A percentile compares a stretch with the other conserved stretches of the same genome.
Evolutionary conservation across 2,888 invertebrate species (phyloP).

Genomic region (Crossocerus cetratus): DNA sequence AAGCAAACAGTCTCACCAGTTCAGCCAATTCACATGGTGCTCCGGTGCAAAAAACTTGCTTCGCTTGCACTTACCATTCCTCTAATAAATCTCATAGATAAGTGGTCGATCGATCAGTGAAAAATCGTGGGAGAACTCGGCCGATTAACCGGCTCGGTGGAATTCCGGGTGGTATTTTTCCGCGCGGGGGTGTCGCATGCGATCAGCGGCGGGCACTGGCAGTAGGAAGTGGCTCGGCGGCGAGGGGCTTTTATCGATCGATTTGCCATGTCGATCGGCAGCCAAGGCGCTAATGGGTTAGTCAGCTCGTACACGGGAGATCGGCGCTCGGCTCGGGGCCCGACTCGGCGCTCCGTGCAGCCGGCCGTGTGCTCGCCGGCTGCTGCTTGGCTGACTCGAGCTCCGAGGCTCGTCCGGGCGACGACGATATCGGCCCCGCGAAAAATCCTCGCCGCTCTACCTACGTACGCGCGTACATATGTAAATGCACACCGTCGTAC

Average conservation of each 20-base stretch:
- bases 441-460: constrained; percentile 41
- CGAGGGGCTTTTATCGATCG: constrained; percentile 55
- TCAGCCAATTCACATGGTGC: too few species aligned
- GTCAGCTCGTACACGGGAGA: constrained; percentile 39
- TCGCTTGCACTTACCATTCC: neutral
- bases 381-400: neutral
- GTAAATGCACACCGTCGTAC: constrained; percentile 33
- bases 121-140: too few species aligned
- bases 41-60: neutral
- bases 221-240: constrained; percentile 42
- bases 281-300: constrained; percentile 61
- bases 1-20: neutral
- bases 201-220: constrained; percentile 13
- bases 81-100: neutral
- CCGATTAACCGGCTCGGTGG: too few species aligned
- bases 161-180: neutral
- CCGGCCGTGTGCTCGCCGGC: neutral
- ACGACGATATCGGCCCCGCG: constrained; percentile 39
- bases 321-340: constrained; percentile 33
- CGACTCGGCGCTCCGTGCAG: neutral
- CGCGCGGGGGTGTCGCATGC: neutral
- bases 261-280: constrained; percentile 59
- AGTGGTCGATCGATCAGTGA: neutral
- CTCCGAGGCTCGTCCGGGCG: constrained; percentile 8
- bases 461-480: constrained; percentile 29